A percentile compares a stretch with the other conserved stretches of the same genome.
These are phyloP conservation scores for Hoplostethus atlanticus DNA, from an alignment of 2,797 vertebrate species.

Conservation along the genomic window DNA sequence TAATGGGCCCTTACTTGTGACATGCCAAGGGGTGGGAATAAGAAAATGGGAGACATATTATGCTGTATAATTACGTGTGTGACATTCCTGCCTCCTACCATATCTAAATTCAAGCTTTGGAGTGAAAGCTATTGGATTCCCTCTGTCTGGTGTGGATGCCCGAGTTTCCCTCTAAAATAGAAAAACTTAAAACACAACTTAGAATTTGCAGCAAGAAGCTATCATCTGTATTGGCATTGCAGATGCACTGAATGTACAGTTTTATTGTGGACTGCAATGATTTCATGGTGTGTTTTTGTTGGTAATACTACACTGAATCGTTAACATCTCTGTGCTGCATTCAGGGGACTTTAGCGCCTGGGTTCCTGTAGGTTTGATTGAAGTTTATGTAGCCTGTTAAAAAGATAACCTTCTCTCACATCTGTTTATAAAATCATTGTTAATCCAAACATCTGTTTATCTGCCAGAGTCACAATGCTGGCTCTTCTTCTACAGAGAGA, in stretches of 20 bases:
- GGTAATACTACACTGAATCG: conserved; percentile 8
- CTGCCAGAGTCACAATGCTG: conserved; percentile 59
- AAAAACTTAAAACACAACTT: conserved; percentile 18
- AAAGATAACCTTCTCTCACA: conserved; percentile 66
- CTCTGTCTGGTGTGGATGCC: background rate
- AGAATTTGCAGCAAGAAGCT: conserved; percentile 13
- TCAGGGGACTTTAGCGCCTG: conserved; percentile 19
- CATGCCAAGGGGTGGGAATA: conserved; percentile 69
- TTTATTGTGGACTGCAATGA: background rate
- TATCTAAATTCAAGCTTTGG: conserved; percentile 45
- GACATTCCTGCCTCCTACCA: conserved; percentile 49
- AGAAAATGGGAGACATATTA: conserved; percentile 70
- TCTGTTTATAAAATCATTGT: conserved; percentile 73
- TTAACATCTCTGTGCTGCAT: conserved; percentile 7
- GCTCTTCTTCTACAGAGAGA: conserved; percentile 65
- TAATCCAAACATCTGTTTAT: conserved; percentile 75
- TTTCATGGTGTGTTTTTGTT: background rate
- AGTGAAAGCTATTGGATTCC: conserved; percentile 31
- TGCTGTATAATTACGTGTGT: conserved; percentile 70
- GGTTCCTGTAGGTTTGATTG: conserved; percentile 13
- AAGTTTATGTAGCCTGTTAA: conserved; percentile 33
- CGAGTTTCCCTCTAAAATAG: conserved; percentile 38
- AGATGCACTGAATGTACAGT: background rate
- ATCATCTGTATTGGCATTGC: background rate
- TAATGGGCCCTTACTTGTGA: conserved; percentile 73